phyloP scores from a whole-genome alignment of 2,797 vertebrate species.

The Syngnathus acus region DNA sequence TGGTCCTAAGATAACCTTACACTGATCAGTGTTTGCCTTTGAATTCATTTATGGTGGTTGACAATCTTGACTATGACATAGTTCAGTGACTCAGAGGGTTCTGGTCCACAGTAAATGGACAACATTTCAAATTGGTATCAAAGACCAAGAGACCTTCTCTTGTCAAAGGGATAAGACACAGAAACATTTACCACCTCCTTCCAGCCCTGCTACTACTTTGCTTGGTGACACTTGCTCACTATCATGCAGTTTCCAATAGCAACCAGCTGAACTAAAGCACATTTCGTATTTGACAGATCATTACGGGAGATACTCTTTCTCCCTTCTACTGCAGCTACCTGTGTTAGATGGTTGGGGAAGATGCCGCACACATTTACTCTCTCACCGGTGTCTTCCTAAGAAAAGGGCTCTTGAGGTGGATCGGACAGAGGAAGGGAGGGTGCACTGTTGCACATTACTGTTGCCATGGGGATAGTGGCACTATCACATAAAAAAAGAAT shows the following conservation, averaged over 20 bases:
- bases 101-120: constrained; percentile 29
- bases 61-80: constrained; percentile 11
- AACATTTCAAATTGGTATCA: neutral
- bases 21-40: constrained; percentile 13
- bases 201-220: constrained; percentile 35
- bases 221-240: constrained; percentile 44
- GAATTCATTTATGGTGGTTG: constrained; percentile 9
- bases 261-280: constrained; percentile 57
- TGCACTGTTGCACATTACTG: constrained; percentile 66
- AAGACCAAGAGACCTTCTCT: constrained; percentile 39
- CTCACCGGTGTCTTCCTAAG: constrained; percentile 23
- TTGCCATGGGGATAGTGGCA: constrained; percentile 75
- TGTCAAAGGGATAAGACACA: constrained; percentile 40
- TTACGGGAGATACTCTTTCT: constrained; percentile 53
- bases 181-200: constrained; percentile 40
- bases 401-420: constrained; percentile 28
- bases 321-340: constrained; percentile 40
- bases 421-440: constrained; percentile 18
- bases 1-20: neutral
- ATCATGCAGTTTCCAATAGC: constrained; percentile 66
- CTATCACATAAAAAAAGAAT: constrained; percentile 56
- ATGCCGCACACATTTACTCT: constrained; percentile 48
- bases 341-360: constrained; percentile 49
- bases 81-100: constrained; percentile 24
- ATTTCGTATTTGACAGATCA: constrained; percentile 57